Evolutionary conservation across 2,888 invertebrate species (phyloP), one percentile per base, ranked within the genome.

Genomic region (Dryomyza anilis): DNA sequence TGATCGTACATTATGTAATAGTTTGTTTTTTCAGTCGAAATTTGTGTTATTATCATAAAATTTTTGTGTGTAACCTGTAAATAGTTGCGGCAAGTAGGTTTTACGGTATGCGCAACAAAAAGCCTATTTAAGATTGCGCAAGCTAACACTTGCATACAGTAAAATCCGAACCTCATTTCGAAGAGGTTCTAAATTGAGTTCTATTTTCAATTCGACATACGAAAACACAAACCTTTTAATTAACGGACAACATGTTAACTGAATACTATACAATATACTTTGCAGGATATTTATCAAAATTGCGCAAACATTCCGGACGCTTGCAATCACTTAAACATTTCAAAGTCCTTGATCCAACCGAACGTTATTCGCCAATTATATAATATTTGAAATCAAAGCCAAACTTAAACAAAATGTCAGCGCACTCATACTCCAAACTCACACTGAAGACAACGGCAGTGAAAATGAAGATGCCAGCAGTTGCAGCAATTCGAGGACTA

Each of bases 301-400:
- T 25, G 12, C 7, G 12, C 39, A 39, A 39, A 12, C 12, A 14
- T 39, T 39, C 39, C 39, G 39, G 39, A 8, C 23, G 25, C 14
- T n/a, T 14, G 14, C 12, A 25, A 16, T 14, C 50, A 50, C n/a
- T 43, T 14, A 50, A 23, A 50, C 25, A 21, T 23, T 12, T 19
- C 10, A 19, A 53, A 43, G 25, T 19, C 48, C 33, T 14, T 58
- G 53, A 60, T 64, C 64, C 45, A 56, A 61, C n/a, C 25, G 43
- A 45, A 68, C 69, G 73, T 71, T 71, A 63, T 68, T 63, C 63
- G 63, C 59, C 67, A 71, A 71, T 67, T 77, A 76, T 78, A 81
- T 79, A 80, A 82, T 82, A 82, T 81, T 81, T 79, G 78, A 80
- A 81, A 81, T 81, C 77, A 78, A 78, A 81, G 79, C 76, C 71